Evolutionary conservation across 2,797 vertebrate species (phyloP), one percentile per base, ranked within the genome.

Genomic region (Tragopan temminckii): DNA sequence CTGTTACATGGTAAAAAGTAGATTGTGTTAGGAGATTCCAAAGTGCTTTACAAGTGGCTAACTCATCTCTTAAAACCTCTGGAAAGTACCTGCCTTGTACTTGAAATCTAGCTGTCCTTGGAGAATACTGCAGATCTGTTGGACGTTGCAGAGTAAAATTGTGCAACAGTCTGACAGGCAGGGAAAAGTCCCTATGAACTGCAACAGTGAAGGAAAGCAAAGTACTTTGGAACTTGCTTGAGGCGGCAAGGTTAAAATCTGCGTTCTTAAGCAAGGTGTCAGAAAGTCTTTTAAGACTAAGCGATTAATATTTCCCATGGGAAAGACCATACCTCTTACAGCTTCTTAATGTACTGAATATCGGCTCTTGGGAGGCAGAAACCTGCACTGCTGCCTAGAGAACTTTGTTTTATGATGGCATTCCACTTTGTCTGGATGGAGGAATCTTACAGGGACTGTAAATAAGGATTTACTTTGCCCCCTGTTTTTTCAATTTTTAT

Each of bases 161-260:
- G 67, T 9, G 70, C 92, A 86, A 59, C 63, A 74, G 63, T 27
- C 76, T 89, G 81, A 75, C 20, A 52, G 52, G 31, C 36, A 27
- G 59, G 81, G 69, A 83, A 45, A 67, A 74, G 71, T 64, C 35
- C 76, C 69, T 36, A 0, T 20, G 68, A 79, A 36, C 11, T 91
- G 77, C 53, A 67, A 0, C 79, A 71, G 27, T 66, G 74, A 69
- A 83, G 33, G 84, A 66, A 69, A 63, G 66, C 79, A 83, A 40
- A 84, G 74, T 67, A 24, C 66, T 72, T 61, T 92, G 67, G 63
- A 91, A 91, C 89, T 94, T 94, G 89, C 94, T 93, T 72, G 76
- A 92, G 82, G 92, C 90, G 88, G 69, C 82, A 70, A 81, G 87
- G 94, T 93, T 89, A 74, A 89, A 93, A 92, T 93, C 80, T 85